Percentiles rank a stretch among this genome's conserved stretches.
Conservation (phyloP, 2,888 invertebrate species). For the Seira musarum region DNA sequence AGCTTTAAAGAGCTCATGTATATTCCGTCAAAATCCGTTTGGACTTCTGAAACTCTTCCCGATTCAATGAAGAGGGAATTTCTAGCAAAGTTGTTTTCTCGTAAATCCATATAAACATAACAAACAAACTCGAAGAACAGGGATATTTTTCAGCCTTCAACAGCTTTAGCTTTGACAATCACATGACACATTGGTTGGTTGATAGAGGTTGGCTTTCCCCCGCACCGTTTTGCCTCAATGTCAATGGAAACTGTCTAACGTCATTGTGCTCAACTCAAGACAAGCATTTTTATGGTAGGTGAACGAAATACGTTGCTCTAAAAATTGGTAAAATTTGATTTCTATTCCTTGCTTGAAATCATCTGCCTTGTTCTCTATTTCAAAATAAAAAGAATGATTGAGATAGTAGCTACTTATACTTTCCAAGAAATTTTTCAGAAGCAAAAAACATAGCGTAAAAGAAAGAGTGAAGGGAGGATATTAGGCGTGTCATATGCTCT, state of each 20-base stretch:
- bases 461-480: slow-evolving; percentile 16
- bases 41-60: no score
- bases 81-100: neutral
- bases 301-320: neutral
- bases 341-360: slow-evolving; percentile 13
- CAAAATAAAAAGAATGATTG: neutral
- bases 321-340: slow-evolving; percentile 3
- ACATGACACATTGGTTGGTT: slow-evolving; percentile 16
- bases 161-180: slow-evolving; percentile 17
- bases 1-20: no score
- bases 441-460: slow-evolving; percentile 10
- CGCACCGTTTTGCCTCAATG: slow-evolving; percentile 7
- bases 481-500: slow-evolving; percentile 14
- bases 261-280: neutral
- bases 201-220: slow-evolving; percentile 16
- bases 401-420: slow-evolving; percentile 9
- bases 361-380: slow-evolving; percentile 14
- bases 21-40: no score
- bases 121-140: neutral
- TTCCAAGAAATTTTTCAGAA: neutral
- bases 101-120: neutral
- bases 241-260: neutral
- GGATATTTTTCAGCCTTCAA: slow-evolving; percentile 18
- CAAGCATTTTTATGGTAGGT: neutral
- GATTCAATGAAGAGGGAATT: neutral